Evolutionary conservation across 2,797 vertebrate genomes (phyloP).

Genomic region (Hafferia zeledoni): DNA sequence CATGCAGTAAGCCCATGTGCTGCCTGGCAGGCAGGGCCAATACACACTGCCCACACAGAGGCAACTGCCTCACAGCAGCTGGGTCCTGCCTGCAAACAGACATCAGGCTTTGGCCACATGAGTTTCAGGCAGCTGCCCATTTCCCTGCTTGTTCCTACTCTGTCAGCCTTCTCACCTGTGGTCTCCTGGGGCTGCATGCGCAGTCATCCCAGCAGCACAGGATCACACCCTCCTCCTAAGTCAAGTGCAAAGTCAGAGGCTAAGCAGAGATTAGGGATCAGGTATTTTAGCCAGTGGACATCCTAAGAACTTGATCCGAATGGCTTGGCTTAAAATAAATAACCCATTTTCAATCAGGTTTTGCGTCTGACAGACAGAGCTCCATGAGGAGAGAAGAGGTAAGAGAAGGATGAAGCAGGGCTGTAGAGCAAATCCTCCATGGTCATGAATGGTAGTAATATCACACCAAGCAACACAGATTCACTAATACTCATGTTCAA

Average conservation of each 20-base stretch:
- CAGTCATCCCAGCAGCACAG: neutral
- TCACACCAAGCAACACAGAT: neutral
- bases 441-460: neutral
- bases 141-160: neutral
- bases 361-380: neutral
- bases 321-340: slow-evolving; percentile 50
- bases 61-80: neutral
- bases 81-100: neutral
- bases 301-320: slow-evolving; percentile 38
- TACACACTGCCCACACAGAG: accelerated
- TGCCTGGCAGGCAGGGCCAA: neutral
- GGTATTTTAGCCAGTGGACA: slow-evolving; percentile 13
- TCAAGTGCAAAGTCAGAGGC: slow-evolving; percentile 30
- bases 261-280: slow-evolving; percentile 59
- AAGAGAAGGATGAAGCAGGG: neutral
- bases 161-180: neutral
- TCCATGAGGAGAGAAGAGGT: neutral
- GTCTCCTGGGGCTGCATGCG: accelerated
- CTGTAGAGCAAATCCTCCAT: neutral
- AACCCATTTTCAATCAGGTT: neutral
- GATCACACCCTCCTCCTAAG: neutral
- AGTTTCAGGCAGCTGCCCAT: neutral
- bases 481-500: neutral
- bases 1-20: neutral
- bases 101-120: accelerated